phyloP scores from a whole-genome alignment of 92 coral and sea anemone genomes.

The Porites cylindrica region DNA sequence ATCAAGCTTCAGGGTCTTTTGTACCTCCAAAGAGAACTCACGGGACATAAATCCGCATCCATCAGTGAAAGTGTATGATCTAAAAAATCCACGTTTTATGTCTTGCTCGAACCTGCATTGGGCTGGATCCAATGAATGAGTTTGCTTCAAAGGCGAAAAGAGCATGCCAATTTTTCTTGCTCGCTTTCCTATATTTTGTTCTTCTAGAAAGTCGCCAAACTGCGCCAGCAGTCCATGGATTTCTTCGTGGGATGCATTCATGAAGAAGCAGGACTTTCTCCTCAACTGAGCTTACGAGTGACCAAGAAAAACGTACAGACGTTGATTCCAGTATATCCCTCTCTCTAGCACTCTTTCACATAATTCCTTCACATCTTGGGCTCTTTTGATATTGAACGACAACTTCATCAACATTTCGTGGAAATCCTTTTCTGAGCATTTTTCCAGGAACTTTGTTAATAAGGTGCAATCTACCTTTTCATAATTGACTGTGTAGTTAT shows the following conservation, averaged over 20 bases:
- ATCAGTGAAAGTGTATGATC: constrained; percentile 36
- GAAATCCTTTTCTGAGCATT: background rate
- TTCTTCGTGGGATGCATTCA: constrained; percentile 62
- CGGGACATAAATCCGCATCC: constrained; percentile 80
- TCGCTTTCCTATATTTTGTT: constrained; percentile 27
- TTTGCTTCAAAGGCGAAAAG: constrained; percentile 40
- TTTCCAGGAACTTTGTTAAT: constrained; percentile 24
- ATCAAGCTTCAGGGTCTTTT: constrained; percentile 27
- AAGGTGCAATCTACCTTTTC: background rate
- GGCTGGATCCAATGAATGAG: background rate
- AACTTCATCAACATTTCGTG: constrained; percentile 28
- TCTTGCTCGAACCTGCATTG: constrained; percentile 15
- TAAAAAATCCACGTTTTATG: background rate
- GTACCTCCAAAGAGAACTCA: constrained; percentile 50
- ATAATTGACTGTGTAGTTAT: constrained; percentile 10
- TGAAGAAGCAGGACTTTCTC: constrained; percentile 53
- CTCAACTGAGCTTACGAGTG: constrained; percentile 60
- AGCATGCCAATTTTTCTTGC: constrained; percentile 46
- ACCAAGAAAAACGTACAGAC: constrained; percentile 57
- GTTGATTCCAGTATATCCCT: constrained; percentile 55
- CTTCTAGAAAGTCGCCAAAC: constrained; percentile 46
- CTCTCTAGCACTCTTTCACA: constrained; percentile 40
- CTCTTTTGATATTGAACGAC: background rate
- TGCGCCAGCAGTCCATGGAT: constrained; percentile 37
- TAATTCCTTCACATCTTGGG: background rate